Base-by-base conservation (phyloP, 2,113 vertebrate genomes). In the Syrrhaptes paradoxus region DNA sequence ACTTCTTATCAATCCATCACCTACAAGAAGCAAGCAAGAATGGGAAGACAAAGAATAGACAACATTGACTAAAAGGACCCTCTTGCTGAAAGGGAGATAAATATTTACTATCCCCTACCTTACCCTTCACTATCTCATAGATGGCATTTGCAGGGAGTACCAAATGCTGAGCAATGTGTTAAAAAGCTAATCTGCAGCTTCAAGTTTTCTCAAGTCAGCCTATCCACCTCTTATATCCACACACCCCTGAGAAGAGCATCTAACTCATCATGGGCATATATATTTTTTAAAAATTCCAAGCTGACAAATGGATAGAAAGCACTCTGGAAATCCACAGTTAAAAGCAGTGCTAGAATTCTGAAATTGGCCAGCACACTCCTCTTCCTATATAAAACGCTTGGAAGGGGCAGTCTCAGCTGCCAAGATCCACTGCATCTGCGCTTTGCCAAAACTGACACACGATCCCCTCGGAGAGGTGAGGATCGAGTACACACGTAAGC, bases 301-400 rank as follows among this genome's bases (percentile, higher is more conserved):
- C 68, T 81, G 83, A 95, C 85, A 90, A 76, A 61, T 0, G 11
- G 83, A n/a, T 7, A 90, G 88, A 93, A 96, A 92, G 34, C 31
- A 52, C 68, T 73, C 52, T 90, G 92, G 79, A 96, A 95, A 95
- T 10, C 61, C 75, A 67, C 38, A 75, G 70, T 88, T 94, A 86
- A 93, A 93, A 95, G 67, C 78, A 78, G 63, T n/a, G 85, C 75
- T 94, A 90, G 82, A 96, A 91, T 74, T 86, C 48, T 88, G 82
- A 90, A 93, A 75, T 25, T 75, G 95, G 95, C 95, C 95, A 91
- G 90, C 87, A 93, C 83, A 26, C 90, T 45, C 76, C 91, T 88
- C 76, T 93, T 96, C 90, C 95, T 93, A 94, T 84, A 92, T 86
- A 96, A 96, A 96, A 86, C 66, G 85, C 93, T 89, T 92, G 88